Conservation (phyloP, 2,113 vertebrate genomes). For the Alexandromys fortis region DNA sequence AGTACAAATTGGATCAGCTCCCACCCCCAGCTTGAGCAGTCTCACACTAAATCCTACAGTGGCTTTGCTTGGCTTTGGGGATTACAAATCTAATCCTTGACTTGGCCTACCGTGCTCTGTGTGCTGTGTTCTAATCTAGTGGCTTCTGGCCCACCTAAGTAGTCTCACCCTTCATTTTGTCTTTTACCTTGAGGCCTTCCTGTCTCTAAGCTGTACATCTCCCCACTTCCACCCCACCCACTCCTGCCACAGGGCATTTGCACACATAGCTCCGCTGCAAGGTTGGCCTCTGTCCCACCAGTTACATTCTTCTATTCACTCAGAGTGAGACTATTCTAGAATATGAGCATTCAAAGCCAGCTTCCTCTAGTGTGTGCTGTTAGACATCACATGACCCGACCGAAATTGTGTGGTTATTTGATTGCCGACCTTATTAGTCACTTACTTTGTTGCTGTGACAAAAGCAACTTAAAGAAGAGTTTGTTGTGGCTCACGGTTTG, state of each 20-base stretch:
- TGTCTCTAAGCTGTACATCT: background rate
- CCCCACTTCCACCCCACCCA: background rate
- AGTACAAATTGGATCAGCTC: background rate
- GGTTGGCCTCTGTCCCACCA: background rate
- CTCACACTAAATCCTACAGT: background rate
- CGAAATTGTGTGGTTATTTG: too few relatives aligned
- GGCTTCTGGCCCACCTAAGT: background rate
- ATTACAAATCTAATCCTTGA: background rate
- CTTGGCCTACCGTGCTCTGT: background rate
- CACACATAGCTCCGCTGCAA: background rate
- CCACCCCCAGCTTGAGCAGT: background rate
- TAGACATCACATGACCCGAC: background rate
- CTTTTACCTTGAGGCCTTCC: too few relatives aligned
- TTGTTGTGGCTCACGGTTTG: background rate
- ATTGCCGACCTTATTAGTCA: too few relatives aligned
- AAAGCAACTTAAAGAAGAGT: background rate
- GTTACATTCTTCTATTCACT: background rate
- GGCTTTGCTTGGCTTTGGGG: background rate
- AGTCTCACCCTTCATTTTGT: background rate
- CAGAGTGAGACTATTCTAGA: background rate
- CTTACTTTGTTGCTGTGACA: too few relatives aligned
- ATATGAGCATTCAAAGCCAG: background rate
- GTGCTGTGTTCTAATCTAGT: background rate
- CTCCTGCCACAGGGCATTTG: conserved; percentile 18
- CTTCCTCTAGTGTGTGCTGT: background rate